A percentile compares a stretch with the other conserved stretches of the same genome.
Conservation (phyloP, 2,888 invertebrate genomes). For the Eumacrocentrus americanus region DNA sequence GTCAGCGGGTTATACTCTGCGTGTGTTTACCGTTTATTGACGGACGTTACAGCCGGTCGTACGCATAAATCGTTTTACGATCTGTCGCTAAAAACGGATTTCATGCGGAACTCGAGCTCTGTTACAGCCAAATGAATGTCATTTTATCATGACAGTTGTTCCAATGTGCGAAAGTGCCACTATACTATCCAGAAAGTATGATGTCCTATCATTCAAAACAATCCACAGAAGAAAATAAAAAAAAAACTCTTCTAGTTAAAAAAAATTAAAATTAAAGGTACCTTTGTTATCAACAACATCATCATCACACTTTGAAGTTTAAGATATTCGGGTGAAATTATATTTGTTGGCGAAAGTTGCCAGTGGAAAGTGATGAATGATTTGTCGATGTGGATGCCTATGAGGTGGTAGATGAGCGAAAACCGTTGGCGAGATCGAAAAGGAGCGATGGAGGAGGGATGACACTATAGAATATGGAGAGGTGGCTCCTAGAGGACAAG, state of each 20-base stretch:
- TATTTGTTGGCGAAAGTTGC: conserved; percentile 9
- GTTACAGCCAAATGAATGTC: conserved; percentile 12
- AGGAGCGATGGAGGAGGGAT: conserved; percentile 29
- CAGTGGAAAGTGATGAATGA: conserved; percentile 22
- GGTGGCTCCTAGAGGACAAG: conserved; percentile 51
- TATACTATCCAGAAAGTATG: not conserved
- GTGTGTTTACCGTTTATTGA: conserved; percentile 55
- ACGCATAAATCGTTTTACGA: conserved; percentile 60
- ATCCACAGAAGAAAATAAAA: not conserved
- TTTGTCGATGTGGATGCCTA: conserved; percentile 4
- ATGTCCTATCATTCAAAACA: too few relatives aligned
- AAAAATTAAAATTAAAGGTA: too few relatives aligned
- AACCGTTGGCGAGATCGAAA: conserved; percentile 20
- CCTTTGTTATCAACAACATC: too few relatives aligned
- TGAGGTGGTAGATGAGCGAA: conserved; percentile 19
- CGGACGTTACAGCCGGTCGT: conserved; percentile 55
- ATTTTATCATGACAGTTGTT: conserved; percentile 8
- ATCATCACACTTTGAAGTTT: too few relatives aligned
- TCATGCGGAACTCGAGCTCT: conserved; percentile 52
- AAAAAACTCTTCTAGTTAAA: too few relatives aligned
- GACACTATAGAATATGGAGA: conserved; percentile 38
- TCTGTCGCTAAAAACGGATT: conserved; percentile 60
- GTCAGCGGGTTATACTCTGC: conserved; percentile 33
- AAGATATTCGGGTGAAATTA: not conserved
- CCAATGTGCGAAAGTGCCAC: not conserved